Conservation (phyloP, 2,888 invertebrate genomes). For the Melanargia galathea region DNA sequence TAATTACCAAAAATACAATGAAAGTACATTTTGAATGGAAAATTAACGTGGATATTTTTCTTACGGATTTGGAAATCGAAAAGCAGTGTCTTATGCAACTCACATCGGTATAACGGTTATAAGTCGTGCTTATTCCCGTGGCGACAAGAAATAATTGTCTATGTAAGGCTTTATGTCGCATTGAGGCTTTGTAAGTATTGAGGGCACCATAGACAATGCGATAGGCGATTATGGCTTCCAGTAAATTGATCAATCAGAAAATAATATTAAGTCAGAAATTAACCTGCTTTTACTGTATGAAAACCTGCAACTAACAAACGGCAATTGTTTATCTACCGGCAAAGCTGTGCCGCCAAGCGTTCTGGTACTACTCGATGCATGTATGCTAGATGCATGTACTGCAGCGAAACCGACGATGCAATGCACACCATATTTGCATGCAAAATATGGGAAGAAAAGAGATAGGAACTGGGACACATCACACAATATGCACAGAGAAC, state of each 20-base stretch:
- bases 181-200: constrained; percentile 62
- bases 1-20: too few species aligned
- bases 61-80: constrained; percentile 18
- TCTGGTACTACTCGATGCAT: too few species aligned
- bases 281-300: neutral
- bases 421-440: too few species aligned
- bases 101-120: constrained; percentile 44
- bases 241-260: constrained; percentile 10
- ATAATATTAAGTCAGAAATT: neutral
- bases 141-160: constrained; percentile 46
- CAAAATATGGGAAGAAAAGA: too few species aligned
- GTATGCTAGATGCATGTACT: too few species aligned
- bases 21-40: too few species aligned
- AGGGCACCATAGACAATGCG: constrained; percentile 47
- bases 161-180: constrained; percentile 48
- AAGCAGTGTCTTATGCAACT: constrained; percentile 50
- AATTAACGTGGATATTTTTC: too few species aligned
- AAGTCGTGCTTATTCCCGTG: constrained; percentile 52
- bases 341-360: too few species aligned
- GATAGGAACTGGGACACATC: too few species aligned
- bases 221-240: neutral
- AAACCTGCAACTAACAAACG: neutral
- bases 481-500: too few species aligned
- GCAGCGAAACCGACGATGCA: too few species aligned
- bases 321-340: too few species aligned